Percentiles rank a stretch among this genome's conserved stretches.
These are phyloP conservation scores for Polypedilum vanderplanki DNA, from an alignment of 1,140 invertebrate genomes.

Conservation along the genomic window DNA sequence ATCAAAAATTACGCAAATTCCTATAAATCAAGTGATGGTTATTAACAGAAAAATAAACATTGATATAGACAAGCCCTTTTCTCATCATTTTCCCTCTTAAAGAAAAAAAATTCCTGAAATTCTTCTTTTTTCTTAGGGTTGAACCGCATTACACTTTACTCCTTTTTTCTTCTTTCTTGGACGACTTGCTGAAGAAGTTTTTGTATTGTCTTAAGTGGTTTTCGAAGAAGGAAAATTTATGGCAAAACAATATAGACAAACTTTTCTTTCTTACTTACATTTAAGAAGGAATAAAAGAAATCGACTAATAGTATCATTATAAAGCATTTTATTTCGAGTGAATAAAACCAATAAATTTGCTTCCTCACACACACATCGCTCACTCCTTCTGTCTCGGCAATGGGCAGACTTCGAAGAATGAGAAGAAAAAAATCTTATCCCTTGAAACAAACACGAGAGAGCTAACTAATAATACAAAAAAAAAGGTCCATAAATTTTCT, in stretches of 20 bases:
- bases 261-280: neutral
- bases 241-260: slow-evolving; percentile 26
- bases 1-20: slow-evolving; percentile 22
- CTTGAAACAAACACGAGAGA: slow-evolving; percentile 12
- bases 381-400: neutral
- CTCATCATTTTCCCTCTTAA: neutral
- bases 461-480: slow-evolving; percentile 1
- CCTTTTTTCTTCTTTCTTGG: too few species aligned
- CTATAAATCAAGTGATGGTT: slow-evolving; percentile 29
- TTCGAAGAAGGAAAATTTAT: slow-evolving; percentile 25
- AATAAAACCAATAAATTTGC: slow-evolving; percentile 23
- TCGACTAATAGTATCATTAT: slow-evolving; percentile 26
- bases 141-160: neutral
- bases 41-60: slow-evolving; percentile 27
- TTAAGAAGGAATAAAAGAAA: neutral
- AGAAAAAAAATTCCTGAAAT: slow-evolving; percentile 7
- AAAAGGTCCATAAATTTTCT: slow-evolving; percentile 27
- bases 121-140: neutral
- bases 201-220: slow-evolving; percentile 21
- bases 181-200: too few species aligned
- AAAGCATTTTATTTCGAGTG: neutral
- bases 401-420: neutral
- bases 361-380: neutral
- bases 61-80: slow-evolving; percentile 14
- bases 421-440: neutral